Base-by-base conservation (phyloP, 1,140 invertebrate genomes). In the Octopus sinensis region DNA sequence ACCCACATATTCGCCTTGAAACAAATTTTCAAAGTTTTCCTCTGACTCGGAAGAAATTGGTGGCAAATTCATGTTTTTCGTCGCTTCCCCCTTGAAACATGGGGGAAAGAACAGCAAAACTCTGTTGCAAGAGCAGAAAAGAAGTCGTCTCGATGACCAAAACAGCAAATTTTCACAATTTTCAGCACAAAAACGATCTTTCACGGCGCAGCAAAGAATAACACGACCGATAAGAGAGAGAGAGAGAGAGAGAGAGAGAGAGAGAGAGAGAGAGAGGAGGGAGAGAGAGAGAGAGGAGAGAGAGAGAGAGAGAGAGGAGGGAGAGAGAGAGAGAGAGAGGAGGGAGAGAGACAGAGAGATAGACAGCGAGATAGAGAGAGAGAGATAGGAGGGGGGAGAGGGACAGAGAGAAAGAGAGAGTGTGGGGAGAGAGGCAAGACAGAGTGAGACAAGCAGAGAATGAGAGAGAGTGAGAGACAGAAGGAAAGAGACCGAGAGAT, bases 241-340 rank as follows among this genome's bases (percentile, higher is more conserved):
- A 54, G 75, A 81, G 80, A 81, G 53, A 79, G 54, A 79, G 53
- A 81, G 54, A 68, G 76, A 78, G 54, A 83, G 76, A 84, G 79
- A 84, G 52, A 53, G 78, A 83, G 76, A 62, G 0, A 62, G 79
- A 54, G 78, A 79, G 52, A 77, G 62, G 77, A 76, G 71, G 54
- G 43, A 79, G 53, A 82, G 79, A 84, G 76, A 82, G 56, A 78
- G 43, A 78, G 56, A 62, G 54, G 54, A 43, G 83, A 62, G 0
- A 62, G 56, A 62, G 0, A 62, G 56, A 62, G 17, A 62, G 56
- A 62, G 56, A 62, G 0, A 62, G 56, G 17, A 17, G 17, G 56
- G 17, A 43, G 53, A 62, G 76, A 53, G 76, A 54, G 75, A 62
- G 0, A 62, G 79, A 54, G 78, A 79, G 52, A 77, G 62, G 77